Evolutionary conservation across 2,888 invertebrate genomes (phyloP).

Genomic region (Amphipoea oculea): DNA sequence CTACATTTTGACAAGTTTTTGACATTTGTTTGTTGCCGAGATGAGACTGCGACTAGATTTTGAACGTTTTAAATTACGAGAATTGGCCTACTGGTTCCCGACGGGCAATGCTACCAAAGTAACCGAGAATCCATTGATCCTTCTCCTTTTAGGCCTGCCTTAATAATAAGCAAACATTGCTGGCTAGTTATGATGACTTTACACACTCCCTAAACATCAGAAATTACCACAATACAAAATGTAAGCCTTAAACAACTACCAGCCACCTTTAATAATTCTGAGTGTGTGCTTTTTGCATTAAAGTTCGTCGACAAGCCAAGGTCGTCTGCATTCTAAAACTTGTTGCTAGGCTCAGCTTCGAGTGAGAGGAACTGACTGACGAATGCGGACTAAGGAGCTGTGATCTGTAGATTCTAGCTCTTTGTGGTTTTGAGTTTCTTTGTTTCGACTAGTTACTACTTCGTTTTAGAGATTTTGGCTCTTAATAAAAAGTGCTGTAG

Average conservation of each 20-base stretch:
- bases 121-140: not conserved
- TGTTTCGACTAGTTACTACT: not conserved
- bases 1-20: too few species aligned
- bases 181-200: not conserved
- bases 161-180: not conserved
- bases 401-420: not conserved
- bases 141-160: not conserved
- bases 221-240: not conserved
- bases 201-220: not conserved
- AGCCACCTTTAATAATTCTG: not conserved
- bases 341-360: conserved; percentile 42
- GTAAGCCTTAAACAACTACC: not conserved
- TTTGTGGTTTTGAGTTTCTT: not conserved
- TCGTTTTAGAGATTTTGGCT: not conserved
- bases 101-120: not conserved
- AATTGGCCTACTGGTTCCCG: not conserved
- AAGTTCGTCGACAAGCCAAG: conserved; percentile 42
- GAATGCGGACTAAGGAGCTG: not conserved
- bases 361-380: conserved; percentile 25
- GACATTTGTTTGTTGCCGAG: too few species aligned
- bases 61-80: too few species aligned
- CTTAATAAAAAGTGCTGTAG: not conserved
- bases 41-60: too few species aligned
- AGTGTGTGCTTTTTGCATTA: conserved; percentile 7
- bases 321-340: conserved; percentile 44